phyloP scores from a whole-genome alignment of 1,140 invertebrate species.

The Asobara japonica region DNA sequence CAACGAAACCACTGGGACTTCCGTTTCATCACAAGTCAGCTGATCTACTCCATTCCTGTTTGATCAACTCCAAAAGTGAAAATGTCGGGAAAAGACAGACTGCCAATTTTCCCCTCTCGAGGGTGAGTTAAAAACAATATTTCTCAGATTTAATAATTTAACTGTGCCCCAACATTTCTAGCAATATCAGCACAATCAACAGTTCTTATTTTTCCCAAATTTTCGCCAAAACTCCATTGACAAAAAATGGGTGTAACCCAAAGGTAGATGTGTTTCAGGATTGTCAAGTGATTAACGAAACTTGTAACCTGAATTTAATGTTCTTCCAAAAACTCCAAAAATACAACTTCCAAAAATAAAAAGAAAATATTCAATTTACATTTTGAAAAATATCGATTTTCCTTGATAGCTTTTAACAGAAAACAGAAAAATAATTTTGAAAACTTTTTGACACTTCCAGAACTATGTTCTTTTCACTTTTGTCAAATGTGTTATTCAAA shows the following conservation, averaged over 20 bases:
- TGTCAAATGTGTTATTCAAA: no score
- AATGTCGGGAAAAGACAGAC: constrained; percentile 95
- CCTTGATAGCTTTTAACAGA: no score
- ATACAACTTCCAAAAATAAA: no score
- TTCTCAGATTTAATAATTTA: neutral
- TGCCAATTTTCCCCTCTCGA: constrained; percentile 97
- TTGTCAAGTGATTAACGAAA: constrained; percentile 16
- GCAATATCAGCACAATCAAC: neutral
- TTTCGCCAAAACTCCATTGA: constrained; percentile 22
- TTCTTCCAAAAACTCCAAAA: no score
- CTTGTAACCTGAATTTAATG: no score
- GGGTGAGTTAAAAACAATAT: constrained; percentile 80
- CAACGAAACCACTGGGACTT: constrained; percentile 35
- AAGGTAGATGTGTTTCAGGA: constrained; percentile 27
- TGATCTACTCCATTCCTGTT: constrained; percentile 62
- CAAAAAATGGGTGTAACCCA: constrained; percentile 59
- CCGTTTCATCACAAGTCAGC: constrained; percentile 57
- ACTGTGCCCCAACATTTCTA: neutral
- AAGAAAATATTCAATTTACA: no score
- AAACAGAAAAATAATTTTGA: no score
- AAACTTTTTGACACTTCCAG: no score
- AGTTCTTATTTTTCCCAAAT: neutral
- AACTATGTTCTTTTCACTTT: no score
- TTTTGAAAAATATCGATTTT: no score
- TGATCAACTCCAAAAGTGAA: constrained; percentile 57